Evolutionary conservation across 2,888 invertebrate genomes (phyloP), one percentile per base, ranked within the genome.

Genomic region (Alentia gelatinosa): DNA sequence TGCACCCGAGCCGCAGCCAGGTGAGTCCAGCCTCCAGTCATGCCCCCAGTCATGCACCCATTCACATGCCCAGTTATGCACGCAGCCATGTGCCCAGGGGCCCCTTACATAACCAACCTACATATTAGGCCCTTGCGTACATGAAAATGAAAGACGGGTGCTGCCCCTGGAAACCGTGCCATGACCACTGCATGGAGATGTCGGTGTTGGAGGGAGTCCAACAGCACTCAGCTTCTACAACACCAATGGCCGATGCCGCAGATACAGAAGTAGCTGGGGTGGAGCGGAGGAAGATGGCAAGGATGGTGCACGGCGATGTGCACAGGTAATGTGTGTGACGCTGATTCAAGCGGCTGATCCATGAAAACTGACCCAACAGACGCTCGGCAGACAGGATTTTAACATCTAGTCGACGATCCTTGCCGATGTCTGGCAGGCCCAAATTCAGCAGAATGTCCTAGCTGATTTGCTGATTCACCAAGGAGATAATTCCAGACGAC

Each of bases 321-420:
- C 90, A 93, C 3, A 92, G 93, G 9, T 92, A 86, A 92, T 91
- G 56, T 93, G 93, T 90, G 95, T 93, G 0, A 93, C 94, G 30
- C 94, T 94, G 91, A 94, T 95, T 94, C 89, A 94, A 47, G 92
- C n/a, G n/a, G n/a, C n/a, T n/a, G n/a, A n/a, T n/a, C n/a, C n/a
- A n/a, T n/a, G n/a, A n/a, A n/a, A n/a, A n/a, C n/a, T n/a, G n/a
- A n/a, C n/a, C n/a, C n/a, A n/a, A n/a, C n/a, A n/a, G n/a, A n/a
- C n/a, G n/a, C n/a, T n/a, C n/a, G n/a, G n/a, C n/a, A n/a, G n/a
- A n/a, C n/a, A n/a, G n/a, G n/a, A n/a, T n/a, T n/a, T n/a, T n/a
- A n/a, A n/a, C n/a, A n/a, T n/a, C n/a, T n/a, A n/a, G n/a, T n/a
- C n/a, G n/a, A n/a, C n/a, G n/a, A n/a, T n/a, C n/a, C n/a, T n/a